phyloP scores from a whole-genome alignment of 1,140 invertebrate genomes.

The Apolygus lucorum region DNA sequence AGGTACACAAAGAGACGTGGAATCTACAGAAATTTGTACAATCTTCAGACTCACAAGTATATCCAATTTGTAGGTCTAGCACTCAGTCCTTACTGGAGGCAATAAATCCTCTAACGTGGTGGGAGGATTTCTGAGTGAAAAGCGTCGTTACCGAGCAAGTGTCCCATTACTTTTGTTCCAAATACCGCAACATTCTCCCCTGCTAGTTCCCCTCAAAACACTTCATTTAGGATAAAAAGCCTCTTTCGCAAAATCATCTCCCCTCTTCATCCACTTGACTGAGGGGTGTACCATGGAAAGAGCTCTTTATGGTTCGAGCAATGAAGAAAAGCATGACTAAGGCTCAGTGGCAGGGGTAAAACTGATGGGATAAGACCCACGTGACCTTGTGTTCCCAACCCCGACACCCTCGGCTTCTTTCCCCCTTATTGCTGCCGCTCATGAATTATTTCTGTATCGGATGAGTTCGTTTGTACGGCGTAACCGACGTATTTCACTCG shows the following conservation, averaged over 20 bases:
- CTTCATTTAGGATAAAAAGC: conserved; percentile 7
- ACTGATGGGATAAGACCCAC: conserved; percentile 6
- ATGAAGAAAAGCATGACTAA: not conserved
- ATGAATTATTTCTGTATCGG: conserved; percentile 10
- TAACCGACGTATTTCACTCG: not conserved
- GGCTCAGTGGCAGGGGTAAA: not conserved
- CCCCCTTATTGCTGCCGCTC: not conserved
- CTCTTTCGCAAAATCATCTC: not conserved
- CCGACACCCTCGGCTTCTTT: not conserved
- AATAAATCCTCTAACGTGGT: too few species aligned
- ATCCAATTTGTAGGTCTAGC: too few species aligned
- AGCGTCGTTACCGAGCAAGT: too few species aligned
- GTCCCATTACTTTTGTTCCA: too few species aligned
- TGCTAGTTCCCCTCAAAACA: not conserved
- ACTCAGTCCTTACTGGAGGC: too few species aligned
- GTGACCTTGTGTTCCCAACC: not conserved
- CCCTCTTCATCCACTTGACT: not conserved
- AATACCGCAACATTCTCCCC: not conserved
- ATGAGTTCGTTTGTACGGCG: conserved; percentile 5
- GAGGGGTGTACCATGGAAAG: too few species aligned
- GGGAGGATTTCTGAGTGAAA: too few species aligned
- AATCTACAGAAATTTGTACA: too few species aligned
- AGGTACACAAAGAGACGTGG: too few species aligned
- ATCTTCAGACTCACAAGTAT: too few species aligned
- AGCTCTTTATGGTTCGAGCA: not conserved